Evolutionary conservation across 2,888 invertebrate species (phyloP), one percentile per base, ranked within the genome.

Genomic region (Ophion ventricosus): DNA sequence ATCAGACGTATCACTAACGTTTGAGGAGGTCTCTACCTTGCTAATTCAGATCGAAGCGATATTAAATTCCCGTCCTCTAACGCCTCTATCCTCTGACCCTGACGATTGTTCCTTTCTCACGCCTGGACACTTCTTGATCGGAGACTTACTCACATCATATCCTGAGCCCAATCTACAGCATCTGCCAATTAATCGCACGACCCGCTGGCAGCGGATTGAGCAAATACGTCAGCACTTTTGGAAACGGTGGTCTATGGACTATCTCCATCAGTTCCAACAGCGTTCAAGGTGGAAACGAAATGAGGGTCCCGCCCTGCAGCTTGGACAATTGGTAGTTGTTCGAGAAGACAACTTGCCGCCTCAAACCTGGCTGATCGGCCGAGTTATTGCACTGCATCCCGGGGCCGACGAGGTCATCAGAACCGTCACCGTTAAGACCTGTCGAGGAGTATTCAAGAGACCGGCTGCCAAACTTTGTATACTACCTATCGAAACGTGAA

Each of bases 91-190:
- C 69, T 76, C 81, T 26, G 76, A 76, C 35, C 75, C 80, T 10
- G 20, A 80, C 35, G 80, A 80, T 23, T 67, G 10, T 14, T 59
- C 59, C 26, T 64, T 43, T 23, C 75, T 81, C 0, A 76, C 69
- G 40, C 70, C 81, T 63, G 76, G 69, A 61, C 69, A 81, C 49
- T 81, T 81, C 25, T 63, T 76, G 23, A 76, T 81, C 56, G 81
- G 81, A 59, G 61, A 61, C 61, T 63, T 70, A 1, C 57, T 74
- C 8, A 57, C 64, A 11, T 40, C 73, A 11, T 57, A 59, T 43
- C 80, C 80, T 25, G 74, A 80, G 29, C 67, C 59, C 0, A 35
- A 56, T n/a, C 8, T 81, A 14, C 59, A 59, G 11, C 67, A 75
- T 29, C 10, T 59, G 14, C 26, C 43, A 20, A 59, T 61, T 0